phyloP scores from a whole-genome alignment of 2,797 vertebrate species.

The Darevskia nairensis region DNA sequence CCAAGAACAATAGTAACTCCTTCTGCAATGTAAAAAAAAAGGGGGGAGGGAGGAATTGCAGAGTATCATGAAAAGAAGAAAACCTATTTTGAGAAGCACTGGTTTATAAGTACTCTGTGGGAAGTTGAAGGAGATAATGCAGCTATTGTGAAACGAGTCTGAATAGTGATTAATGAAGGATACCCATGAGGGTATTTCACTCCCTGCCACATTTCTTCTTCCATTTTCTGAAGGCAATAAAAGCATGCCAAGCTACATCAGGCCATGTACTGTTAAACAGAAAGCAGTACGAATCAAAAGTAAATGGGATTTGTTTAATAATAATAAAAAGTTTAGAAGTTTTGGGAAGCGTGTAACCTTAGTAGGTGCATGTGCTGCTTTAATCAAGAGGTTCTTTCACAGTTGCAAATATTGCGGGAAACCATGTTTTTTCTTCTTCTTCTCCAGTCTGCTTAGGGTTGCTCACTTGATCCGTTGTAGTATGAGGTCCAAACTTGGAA shows the following conservation, averaged over 20 bases:
- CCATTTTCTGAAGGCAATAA: conserved; percentile 40
- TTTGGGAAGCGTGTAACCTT: background rate
- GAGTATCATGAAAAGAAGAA: conserved; percentile 16
- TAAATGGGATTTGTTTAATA: background rate
- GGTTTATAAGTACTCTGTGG: background rate
- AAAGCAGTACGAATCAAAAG: conserved; percentile 31
- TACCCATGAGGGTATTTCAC: conserved; percentile 26
- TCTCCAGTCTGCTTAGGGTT: background rate
- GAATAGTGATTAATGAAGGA: conserved; percentile 42
- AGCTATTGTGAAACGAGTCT: conserved; percentile 20
- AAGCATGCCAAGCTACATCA: background rate
- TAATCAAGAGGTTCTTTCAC: background rate
- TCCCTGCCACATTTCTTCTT: conserved; percentile 28
- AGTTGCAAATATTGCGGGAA: background rate
- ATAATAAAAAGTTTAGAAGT: background rate
- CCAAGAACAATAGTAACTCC: background rate
- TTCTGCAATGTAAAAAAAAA: background rate
- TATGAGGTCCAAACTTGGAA: background rate
- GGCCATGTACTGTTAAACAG: conserved; percentile 10
- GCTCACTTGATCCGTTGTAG: background rate
- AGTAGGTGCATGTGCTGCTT: background rate
- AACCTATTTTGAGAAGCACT: background rate
- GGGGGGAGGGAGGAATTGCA: background rate
- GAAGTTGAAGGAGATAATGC: background rate
- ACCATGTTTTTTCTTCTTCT: background rate